Evolutionary conservation across 2,113 vertebrate species (phyloP), one percentile per base, ranked within the genome.

Genomic region (Engraulis encrasicolus): DNA sequence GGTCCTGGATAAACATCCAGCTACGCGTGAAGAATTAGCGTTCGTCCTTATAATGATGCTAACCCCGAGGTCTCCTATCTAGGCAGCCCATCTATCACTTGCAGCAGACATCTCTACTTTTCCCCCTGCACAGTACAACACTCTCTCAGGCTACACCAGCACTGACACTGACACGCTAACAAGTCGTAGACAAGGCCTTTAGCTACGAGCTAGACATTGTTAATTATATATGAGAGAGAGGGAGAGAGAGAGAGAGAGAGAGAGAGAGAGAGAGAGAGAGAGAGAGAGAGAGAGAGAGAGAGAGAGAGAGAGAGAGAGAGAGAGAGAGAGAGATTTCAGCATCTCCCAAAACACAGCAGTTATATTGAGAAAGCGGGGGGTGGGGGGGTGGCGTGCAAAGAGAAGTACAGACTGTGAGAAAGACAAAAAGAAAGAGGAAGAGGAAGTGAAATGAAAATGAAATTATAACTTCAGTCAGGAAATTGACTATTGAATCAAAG

Each of bases 1-100:
- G 31, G 11, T 31, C 66, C 66, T 74, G 31, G 66, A 74, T 74
- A 34, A 74, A 74, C 66, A 74, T 27, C 34, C 66, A 74, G 66
- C 66, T 34, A 15, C 11, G 66, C 31, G 14, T 74, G 66, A 2
- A 74, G 27, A 74, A 74, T 74, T 12, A 74, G 31, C 27, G 23
- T 3, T 31, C 66, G 31, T 34, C 66, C 23, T 66, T 66, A 7
- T 66, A 66, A 66, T 66, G 58, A 27, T 27, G 31, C 66, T 74
- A 74, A 74, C 66, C 66, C 66, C 15, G 66, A 74, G 66, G 34
- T 31, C 23, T 74, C 66, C 66, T 2, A 45, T 14, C 34, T 31
- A 34, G 27, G 34, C 66, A 74, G 17, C 66, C 27, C 66, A 74
- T 74, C 66, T 15, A 74, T 74, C 31, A 74, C 66, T 45, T 74